Evolutionary conservation across 2,797 vertebrate genomes (phyloP).

Genomic region (Paedocypris micromegethes): DNA sequence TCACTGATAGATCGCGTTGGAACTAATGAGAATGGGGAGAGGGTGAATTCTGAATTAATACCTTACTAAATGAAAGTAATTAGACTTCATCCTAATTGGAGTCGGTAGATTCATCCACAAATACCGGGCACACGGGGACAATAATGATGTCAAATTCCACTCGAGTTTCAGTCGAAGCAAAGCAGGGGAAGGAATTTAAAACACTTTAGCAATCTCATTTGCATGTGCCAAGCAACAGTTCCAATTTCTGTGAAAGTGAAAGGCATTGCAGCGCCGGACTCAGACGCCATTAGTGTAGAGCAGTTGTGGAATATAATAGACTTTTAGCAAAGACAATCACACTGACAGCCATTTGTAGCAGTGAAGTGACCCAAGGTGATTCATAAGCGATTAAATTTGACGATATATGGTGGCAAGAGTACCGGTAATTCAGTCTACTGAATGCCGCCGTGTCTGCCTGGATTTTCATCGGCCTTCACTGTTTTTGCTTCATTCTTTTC

Average conservation of each 20-base stretch:
- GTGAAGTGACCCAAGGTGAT: neutral
- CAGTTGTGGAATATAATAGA: neutral
- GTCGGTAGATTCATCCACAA: slow-evolving; percentile 55
- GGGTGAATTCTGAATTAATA: slow-evolving; percentile 60
- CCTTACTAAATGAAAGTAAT: slow-evolving; percentile 62
- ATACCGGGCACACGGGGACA: slow-evolving; percentile 33
- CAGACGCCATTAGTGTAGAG: neutral
- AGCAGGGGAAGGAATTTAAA: slow-evolving; percentile 27
- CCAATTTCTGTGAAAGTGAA: slow-evolving; percentile 40
- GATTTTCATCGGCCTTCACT: neutral
- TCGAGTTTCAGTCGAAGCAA: slow-evolving; percentile 47
- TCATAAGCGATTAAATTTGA: slow-evolving; percentile 1
- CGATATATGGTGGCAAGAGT: slow-evolving; percentile 1
- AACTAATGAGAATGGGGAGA: slow-evolving; percentile 54
- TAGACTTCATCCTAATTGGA: slow-evolving; percentile 61
- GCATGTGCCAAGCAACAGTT: slow-evolving; percentile 36
- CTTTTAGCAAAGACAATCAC: neutral
- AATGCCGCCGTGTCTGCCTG: neutral
- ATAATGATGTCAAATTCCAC: slow-evolving; percentile 57
- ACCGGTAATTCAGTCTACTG: too few relatives aligned
- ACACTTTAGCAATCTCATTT: slow-evolving; percentile 29
- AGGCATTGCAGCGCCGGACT: slow-evolving; percentile 12
- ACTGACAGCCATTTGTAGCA: neutral
- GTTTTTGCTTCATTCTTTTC: neutral
- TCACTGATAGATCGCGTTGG: slow-evolving; percentile 50